Conservation (phyloP, 2,113 vertebrate species). For the Labeo rohita region DNA sequence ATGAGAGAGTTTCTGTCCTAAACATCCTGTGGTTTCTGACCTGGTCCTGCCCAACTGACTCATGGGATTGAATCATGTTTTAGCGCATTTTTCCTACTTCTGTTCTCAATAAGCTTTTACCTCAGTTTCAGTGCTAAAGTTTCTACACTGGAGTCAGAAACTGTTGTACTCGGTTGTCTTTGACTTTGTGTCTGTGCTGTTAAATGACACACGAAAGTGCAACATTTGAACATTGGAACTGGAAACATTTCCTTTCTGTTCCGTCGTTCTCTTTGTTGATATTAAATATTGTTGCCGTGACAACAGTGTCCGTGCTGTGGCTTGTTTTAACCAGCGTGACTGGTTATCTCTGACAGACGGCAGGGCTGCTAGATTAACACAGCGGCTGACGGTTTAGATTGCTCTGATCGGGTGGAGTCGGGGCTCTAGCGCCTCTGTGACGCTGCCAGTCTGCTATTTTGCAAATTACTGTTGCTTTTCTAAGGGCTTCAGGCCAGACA, state of each 20-base stretch:
- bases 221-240: not conserved
- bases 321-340: constrained; percentile 15
- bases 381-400: not conserved
- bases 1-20: not conserved
- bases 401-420: not conserved
- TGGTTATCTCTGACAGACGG: not conserved
- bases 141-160: not conserved
- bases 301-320: constrained; percentile 2
- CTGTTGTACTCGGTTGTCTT: not conserved
- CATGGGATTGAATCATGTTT: constrained; percentile 30
- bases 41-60: constrained; percentile 33
- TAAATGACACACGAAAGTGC: not conserved
- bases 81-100: too few relatives aligned
- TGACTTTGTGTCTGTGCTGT: not conserved
- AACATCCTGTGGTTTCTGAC: not conserved
- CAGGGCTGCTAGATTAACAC: not conserved
- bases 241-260: not conserved
- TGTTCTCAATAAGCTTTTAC: not conserved
- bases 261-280: constrained; percentile 11
- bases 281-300: constrained; percentile 3
- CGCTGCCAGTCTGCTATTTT: not conserved
- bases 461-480: not conserved
- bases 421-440: too few relatives aligned
- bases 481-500: not conserved
- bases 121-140: not conserved